These are phyloP conservation scores for Limonius californicus DNA, from an alignment of 1,140 invertebrate genomes.

Conservation along the genomic window DNA sequence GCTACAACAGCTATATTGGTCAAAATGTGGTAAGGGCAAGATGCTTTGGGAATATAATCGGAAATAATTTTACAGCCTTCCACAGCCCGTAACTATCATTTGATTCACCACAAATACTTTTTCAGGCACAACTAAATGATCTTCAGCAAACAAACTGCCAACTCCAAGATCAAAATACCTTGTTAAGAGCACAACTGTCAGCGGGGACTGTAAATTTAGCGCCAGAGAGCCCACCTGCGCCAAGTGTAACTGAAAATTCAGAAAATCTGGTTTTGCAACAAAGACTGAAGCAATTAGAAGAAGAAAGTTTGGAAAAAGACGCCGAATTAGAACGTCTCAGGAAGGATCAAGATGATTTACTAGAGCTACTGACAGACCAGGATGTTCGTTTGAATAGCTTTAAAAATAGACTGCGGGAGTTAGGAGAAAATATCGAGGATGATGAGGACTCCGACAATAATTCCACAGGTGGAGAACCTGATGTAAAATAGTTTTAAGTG, in stretches of 20 bases:
- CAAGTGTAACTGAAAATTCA: conserved; percentile 20
- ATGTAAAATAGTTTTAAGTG: neutral
- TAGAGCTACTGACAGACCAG: conserved; percentile 82
- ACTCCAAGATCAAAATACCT: conserved; percentile 82
- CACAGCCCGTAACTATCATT: neutral
- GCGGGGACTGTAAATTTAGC: conserved; percentile 39
- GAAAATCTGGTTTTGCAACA: conserved; percentile 27
- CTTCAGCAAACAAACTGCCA: conserved; percentile 67
- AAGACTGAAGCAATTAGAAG: conserved; percentile 35
- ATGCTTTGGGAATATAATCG: no score
- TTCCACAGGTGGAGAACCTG: neutral
- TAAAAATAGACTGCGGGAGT: conserved; percentile 62
- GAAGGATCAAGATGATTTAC: conserved; percentile 88
- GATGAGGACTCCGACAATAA: conserved; percentile 29
- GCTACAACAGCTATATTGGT: no score
- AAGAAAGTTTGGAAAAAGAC: conserved; percentile 41
- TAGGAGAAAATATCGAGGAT: conserved; percentile 64
- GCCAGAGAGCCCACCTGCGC: conserved; percentile 27
- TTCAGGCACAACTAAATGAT: conserved; percentile 66
- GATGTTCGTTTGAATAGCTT: conserved; percentile 70
- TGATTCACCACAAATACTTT: conserved; percentile 20
- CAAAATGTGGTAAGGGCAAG: no score
- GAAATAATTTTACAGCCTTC: no score
- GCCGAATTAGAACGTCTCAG: conserved; percentile 66
- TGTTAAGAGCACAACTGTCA: conserved; percentile 72